Evolutionary conservation across 2,113 vertebrate genomes (phyloP).

Genomic region (Acinonyx jubatus): DNA sequence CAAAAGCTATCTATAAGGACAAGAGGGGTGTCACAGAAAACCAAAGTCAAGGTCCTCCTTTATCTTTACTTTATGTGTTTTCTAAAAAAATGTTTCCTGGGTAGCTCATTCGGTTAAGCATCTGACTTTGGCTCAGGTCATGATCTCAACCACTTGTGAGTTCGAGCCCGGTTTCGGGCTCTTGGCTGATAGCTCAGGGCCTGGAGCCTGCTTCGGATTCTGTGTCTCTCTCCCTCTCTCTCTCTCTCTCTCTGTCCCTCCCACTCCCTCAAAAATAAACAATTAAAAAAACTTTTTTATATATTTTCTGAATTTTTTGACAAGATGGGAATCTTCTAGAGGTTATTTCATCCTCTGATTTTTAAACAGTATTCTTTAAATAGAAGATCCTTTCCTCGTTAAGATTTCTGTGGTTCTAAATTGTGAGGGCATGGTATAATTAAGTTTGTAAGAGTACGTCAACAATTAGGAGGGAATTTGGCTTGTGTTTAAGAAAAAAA

Average conservation of each 20-base stretch:
- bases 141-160: too few species aligned
- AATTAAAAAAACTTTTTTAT: neutral
- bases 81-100: neutral
- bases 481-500: conserved; percentile 71
- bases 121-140: too few species aligned
- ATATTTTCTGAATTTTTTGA: neutral
- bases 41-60: neutral
- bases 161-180: too few species aligned
- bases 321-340: neutral
- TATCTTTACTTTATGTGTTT: neutral
- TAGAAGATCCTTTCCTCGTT: neutral
- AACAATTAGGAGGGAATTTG: conserved; percentile 74
- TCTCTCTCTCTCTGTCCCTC: too few species aligned
- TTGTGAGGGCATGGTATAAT: neutral
- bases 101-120: too few species aligned
- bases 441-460: conserved; percentile 34
- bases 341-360: neutral
- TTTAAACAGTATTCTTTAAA: neutral
- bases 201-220: too few species aligned
- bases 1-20: neutral
- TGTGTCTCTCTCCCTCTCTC: too few species aligned
- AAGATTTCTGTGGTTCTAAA: conserved; percentile 25
- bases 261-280: too few species aligned
- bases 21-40: neutral
- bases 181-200: too few species aligned